phyloP scores from a whole-genome alignment of 2,113 vertebrate genomes.

The Loxodonta africana region DNA sequence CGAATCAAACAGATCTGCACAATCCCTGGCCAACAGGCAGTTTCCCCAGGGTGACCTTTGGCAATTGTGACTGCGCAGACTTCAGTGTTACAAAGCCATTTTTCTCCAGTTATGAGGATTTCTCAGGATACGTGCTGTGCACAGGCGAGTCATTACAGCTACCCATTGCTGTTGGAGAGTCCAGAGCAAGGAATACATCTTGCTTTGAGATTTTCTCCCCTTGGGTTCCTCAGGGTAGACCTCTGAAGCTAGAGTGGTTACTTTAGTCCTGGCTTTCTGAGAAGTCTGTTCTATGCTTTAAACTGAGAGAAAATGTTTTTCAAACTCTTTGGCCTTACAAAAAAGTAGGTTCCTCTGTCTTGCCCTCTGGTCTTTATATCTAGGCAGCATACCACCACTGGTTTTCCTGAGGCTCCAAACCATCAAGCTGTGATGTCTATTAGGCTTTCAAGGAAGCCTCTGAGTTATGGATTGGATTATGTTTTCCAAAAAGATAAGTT shows the following conservation, averaged over 20 bases:
- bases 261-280: neutral
- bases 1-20: neutral
- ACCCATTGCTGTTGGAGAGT: neutral
- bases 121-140: neutral
- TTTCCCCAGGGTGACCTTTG: neutral
- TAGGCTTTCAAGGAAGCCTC: neutral
- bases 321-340: neutral
- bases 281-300: neutral
- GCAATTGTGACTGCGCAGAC: neutral
- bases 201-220: neutral
- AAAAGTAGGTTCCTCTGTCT: neutral
- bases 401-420: neutral
- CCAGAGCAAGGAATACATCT: neutral
- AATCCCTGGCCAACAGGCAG: neutral
- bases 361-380: too few relatives aligned
- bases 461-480: neutral
- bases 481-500: too few relatives aligned
- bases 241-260: neutral
- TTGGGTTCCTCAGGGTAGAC: neutral
- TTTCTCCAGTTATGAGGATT: neutral
- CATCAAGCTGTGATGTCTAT: neutral
- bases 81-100: neutral
- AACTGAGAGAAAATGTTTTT: neutral
- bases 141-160: neutral
- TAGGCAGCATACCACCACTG: neutral